Conservation (phyloP, 2,888 invertebrate species). For the Cryptus armator region DNA sequence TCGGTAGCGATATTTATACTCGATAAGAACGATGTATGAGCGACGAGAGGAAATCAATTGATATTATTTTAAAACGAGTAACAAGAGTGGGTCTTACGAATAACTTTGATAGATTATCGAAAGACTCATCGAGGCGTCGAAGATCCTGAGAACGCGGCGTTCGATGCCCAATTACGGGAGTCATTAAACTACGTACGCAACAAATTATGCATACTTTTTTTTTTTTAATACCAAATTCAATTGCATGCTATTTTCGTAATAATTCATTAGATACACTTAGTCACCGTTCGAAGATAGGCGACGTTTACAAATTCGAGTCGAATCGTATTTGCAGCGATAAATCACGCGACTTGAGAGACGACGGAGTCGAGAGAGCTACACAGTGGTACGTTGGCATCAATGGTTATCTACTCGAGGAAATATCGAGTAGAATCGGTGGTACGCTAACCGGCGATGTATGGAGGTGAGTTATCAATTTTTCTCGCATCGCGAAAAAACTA, state of each 20-base stretch:
- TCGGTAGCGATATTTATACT: too few relatives aligned
- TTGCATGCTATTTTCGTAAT: conserved; percentile 1
- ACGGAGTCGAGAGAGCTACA: conserved; percentile 74
- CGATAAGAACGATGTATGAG: too few relatives aligned
- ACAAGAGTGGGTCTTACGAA: background rate
- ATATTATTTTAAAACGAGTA: background rate
- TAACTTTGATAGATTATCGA: background rate
- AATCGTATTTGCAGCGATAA: conserved; percentile 31
- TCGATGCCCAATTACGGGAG: conserved; percentile 43
- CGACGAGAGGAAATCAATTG: background rate
- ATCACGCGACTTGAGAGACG: conserved; percentile 47
- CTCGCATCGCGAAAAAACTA: too few relatives aligned
- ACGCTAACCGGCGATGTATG: conserved; percentile 78
- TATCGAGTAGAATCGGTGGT: conserved; percentile 76
- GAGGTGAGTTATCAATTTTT: conserved; percentile 73
- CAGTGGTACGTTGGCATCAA: conserved; percentile 81
- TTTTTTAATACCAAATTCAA: background rate
- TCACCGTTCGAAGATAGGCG: background rate
- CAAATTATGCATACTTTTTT: conserved; percentile 3
- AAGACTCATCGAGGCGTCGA: background rate
- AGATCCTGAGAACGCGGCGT: background rate
- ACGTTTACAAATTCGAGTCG: background rate
- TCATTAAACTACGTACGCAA: background rate
- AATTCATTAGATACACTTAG: background rate
- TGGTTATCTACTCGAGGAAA: conserved; percentile 79